Conservation (phyloP, 2,113 vertebrate species). For the Malurus elegans region DNA sequence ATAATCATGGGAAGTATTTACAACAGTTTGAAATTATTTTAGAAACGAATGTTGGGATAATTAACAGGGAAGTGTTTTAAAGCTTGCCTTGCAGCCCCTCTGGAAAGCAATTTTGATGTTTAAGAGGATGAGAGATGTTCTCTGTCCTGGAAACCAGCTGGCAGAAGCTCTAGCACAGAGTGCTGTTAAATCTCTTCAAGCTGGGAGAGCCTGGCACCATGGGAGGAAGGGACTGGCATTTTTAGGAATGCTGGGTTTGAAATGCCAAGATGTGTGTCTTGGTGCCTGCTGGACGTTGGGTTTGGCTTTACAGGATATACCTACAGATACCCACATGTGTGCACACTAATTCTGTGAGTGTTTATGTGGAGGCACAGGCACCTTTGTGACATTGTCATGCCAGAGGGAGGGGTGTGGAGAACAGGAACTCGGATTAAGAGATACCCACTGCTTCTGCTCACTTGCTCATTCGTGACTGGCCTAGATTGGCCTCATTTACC, state of each 20-base stretch:
- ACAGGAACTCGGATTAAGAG: not conserved
- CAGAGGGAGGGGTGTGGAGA: not conserved
- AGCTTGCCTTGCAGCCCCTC: not conserved
- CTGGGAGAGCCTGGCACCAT: not conserved
- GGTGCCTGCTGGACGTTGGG: not conserved
- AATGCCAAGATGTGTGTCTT: not conserved
- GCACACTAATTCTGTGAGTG: rapidly evolving
- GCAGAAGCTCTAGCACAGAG: not conserved
- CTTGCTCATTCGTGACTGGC: not conserved
- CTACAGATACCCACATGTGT: not conserved
- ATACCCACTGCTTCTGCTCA: not conserved
- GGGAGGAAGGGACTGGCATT: not conserved
- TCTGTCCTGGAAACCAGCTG: not conserved
- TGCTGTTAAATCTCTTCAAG: not conserved
- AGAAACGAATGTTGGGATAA: not conserved
- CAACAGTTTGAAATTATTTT: not conserved
- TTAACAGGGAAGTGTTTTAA: not conserved
- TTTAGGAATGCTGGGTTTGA: not conserved
- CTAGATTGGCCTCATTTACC: not conserved
- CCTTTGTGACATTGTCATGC: not conserved
- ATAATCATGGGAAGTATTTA: not conserved
- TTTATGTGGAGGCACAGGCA: not conserved
- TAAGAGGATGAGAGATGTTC: not conserved
- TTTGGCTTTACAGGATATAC: not conserved
- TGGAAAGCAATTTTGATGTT: not conserved